Evolutionary conservation across 2,888 invertebrate genomes (phyloP).

Genomic region (Melanargia galathea): DNA sequence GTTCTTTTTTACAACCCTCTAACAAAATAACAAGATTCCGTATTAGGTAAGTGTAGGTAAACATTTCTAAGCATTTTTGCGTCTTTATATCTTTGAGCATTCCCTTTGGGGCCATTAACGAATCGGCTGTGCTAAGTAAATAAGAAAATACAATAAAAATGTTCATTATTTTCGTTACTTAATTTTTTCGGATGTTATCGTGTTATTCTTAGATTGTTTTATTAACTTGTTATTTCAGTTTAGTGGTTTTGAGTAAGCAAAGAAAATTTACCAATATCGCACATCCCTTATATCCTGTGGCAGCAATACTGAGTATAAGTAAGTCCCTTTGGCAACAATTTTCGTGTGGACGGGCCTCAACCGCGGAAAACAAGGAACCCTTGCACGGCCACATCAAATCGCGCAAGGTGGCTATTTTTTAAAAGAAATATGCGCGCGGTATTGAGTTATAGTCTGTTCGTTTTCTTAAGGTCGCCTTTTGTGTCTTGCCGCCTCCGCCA

Average conservation of each 20-base stretch:
- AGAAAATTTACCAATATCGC: neutral
- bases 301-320: no score
- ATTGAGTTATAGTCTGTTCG: no score
- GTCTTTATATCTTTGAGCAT: neutral
- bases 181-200: neutral
- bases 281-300: no score
- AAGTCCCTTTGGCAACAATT: no score
- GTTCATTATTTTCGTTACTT: neutral
- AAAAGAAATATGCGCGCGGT: no score
- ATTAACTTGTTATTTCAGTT: neutral
- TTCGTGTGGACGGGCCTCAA: no score
- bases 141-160: neutral
- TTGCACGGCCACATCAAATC: no score
- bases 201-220: neutral
- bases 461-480: no score
- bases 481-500: no score
- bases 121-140: neutral
- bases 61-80: neutral
- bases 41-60: neutral
- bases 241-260: neutral
- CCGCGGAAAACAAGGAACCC: no score
- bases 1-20: no score
- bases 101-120: conserved; percentile 7
- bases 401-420: no score
- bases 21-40: neutral